Percentiles rank a stretch among this genome's conserved stretches.
Evolutionary conservation across 92 coral and sea anemone genomes (phyloP).

Genomic region (Virgularia gustaviana): DNA sequence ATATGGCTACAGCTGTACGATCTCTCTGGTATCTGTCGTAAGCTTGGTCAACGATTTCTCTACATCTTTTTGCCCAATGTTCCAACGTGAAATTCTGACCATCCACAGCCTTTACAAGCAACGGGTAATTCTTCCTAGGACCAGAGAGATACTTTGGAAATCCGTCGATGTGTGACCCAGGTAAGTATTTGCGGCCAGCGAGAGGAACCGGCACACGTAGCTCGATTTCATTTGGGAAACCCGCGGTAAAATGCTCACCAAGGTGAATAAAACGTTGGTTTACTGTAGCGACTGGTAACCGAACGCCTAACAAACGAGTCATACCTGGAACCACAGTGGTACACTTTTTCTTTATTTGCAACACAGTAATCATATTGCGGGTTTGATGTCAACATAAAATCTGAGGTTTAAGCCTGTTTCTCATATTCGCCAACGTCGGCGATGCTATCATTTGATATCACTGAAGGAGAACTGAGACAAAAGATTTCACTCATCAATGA

Average conservation of each 20-base stretch:
- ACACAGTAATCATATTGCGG: too few species aligned
- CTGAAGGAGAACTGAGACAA: too few species aligned
- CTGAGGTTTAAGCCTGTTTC: too few species aligned
- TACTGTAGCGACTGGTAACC: constrained; percentile 18
- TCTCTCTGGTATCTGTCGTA: constrained; percentile 15
- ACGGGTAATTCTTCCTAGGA: constrained; percentile 40
- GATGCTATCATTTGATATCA: too few species aligned
- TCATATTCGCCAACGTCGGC: too few species aligned
- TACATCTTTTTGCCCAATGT: constrained; percentile 50
- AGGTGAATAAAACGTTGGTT: not conserved
- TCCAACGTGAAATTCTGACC: constrained; percentile 32
- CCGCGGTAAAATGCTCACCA: not conserved
- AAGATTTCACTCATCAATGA: too few species aligned
- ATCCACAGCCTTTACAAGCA: constrained; percentile 17
- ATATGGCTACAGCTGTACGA: constrained; percentile 30
- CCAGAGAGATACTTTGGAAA: constrained; percentile 55
- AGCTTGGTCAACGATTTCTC: constrained; percentile 38
- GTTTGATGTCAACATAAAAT: too few species aligned
- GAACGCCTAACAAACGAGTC: too few species aligned
- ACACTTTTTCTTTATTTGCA: too few species aligned
- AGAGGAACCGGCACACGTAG: constrained; percentile 25
- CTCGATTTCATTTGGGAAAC: not conserved
- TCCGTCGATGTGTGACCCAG: constrained; percentile 45
- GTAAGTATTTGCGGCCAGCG: constrained; percentile 42
- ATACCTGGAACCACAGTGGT: too few species aligned